phyloP scores from a whole-genome alignment of 2,113 vertebrate species.

The Corythaixoides concolor region DNA sequence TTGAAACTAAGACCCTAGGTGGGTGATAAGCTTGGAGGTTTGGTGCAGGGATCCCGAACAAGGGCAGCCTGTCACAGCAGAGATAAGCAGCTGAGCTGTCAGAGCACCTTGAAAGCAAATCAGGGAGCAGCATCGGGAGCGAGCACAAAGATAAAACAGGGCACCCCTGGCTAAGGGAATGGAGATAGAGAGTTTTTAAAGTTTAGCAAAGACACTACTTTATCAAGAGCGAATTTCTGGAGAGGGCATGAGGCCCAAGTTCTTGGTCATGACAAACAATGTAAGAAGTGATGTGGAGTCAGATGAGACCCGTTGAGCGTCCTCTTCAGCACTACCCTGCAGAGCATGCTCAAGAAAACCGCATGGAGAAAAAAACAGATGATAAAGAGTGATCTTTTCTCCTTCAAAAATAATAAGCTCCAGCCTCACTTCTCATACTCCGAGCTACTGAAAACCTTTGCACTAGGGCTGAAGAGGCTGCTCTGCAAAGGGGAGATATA shows the following conservation, averaged over 20 bases:
- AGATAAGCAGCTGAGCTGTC: background rate
- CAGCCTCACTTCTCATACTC: background rate
- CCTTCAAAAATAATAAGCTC: background rate
- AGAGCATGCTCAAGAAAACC: background rate
- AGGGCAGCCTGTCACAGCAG: background rate
- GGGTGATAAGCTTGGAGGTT: background rate
- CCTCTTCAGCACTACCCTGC: background rate
- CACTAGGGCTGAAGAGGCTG: background rate
- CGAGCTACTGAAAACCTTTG: background rate
- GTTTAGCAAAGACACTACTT: background rate
- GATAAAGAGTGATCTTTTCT: background rate
- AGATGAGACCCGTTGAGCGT: background rate
- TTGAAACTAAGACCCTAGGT: background rate
- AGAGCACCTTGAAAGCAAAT: conserved; percentile 5
- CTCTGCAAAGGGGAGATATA: background rate
- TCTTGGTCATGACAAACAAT: background rate
- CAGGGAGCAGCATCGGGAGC: background rate
- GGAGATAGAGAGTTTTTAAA: background rate
- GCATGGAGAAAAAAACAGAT: background rate
- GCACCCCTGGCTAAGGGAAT: background rate
- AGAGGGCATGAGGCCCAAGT: background rate
- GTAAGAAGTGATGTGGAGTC: background rate
- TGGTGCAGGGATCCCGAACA: background rate
- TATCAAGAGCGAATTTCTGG: background rate
- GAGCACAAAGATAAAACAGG: background rate